Base-by-base conservation (phyloP, 1,140 invertebrate genomes). In the Drosophila watanabei region DNA sequence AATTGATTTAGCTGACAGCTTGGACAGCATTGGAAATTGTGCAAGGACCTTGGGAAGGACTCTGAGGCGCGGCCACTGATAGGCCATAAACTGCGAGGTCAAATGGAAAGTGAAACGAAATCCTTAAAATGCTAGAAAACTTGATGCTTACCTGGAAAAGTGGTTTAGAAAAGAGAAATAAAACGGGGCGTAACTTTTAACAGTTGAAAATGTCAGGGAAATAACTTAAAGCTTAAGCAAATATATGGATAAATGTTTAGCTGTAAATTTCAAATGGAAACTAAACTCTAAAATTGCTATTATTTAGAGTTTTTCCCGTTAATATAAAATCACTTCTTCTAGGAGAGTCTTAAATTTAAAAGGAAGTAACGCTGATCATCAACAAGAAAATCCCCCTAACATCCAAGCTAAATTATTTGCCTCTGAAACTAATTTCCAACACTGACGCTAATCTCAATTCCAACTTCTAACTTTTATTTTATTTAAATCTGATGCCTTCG, bases 391-490 rank as follows among this genome's bases (percentile, higher is more conserved):
- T 71, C 60, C 46, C 52, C 39, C 43, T 37, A 45, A 56, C 33
- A 61, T 61, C 30, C 45, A 54, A 87, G 69, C 68, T 79, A 86
- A 88, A 78, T 87, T 80, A 80, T 82, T 68, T 76, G 71, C 61
- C 60, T 54, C 9, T 30, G 18, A 80, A 89, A 85, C 86, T 89
- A 89, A 89, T 89, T 89, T 85, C 75, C 64, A 79, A 54, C 81
- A 70, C 57, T 81, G 80, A 75, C 48, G 81, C 85, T 89, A 81
- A 89, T 89, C 85, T 81, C 79, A 85, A 82, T 81, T 82, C 75
- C 78, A 89, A 89, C 81, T 82, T 76, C 75, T 70, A 89, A 89
- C 81, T 89, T 89, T 89, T 82, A 89, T 90, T 89, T 89, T 89
- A 89, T 89, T 89, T 85, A 85, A 89, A 89, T 89, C 73, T 70